These are phyloP conservation scores for Cordilura impudica DNA, from an alignment of 2,888 invertebrate genomes.

Conservation along the genomic window DNA sequence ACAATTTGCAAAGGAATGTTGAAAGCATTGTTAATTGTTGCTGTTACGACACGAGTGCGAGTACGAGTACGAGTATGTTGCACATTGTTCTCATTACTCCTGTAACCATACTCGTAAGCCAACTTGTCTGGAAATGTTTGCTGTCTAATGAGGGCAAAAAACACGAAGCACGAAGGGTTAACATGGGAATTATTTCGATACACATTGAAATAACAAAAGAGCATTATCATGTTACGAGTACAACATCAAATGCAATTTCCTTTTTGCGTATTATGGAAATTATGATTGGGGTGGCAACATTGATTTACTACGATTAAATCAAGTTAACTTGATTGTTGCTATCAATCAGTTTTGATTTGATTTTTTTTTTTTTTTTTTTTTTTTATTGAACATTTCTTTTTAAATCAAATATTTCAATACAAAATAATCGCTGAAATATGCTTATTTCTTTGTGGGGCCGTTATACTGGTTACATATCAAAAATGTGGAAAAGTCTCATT, in stretches of 20 bases:
- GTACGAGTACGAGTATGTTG: background rate
- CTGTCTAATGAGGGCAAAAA: background rate
- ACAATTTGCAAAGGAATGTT: constrained; percentile 57
- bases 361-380: no score
- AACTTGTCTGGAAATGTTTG: background rate
- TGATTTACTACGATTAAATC: constrained; percentile 31
- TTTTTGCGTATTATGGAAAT: background rate
- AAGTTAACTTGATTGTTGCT: background rate
- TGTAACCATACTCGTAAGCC: no score
- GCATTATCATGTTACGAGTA: constrained; percentile 41
- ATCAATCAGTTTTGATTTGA: constrained; percentile 6
- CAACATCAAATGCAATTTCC: constrained; percentile 44
- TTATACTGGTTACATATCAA: background rate
- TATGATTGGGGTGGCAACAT: background rate
- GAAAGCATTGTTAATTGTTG: constrained; percentile 54
- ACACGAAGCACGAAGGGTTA: background rate
- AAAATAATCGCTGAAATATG: background rate
- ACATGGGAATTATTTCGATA: constrained; percentile 12
- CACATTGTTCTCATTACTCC: background rate
- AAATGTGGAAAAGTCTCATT: background rate
- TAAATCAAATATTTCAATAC: background rate
- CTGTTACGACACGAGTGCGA: constrained; percentile 5
- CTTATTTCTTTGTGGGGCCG: background rate
- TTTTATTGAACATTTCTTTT: background rate
- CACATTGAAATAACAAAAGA: constrained; percentile 2